Conservation (phyloP, 2,113 vertebrate genomes). For the Monopterus albus region DNA sequence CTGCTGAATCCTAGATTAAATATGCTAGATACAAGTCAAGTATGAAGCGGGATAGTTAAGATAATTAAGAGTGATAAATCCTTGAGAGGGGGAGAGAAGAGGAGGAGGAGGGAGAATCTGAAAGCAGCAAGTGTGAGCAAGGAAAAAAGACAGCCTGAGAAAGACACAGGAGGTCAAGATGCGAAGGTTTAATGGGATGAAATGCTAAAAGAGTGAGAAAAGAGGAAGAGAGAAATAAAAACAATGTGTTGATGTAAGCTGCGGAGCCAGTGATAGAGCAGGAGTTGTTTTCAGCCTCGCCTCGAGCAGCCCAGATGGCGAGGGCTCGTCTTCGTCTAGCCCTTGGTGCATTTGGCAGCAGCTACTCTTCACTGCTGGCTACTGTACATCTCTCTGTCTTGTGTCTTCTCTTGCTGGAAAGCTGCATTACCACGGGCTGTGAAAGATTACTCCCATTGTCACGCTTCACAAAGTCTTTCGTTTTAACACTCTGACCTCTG, state of each 20-base stretch:
- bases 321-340: conserved; percentile 67
- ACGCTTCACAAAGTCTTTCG: conserved; percentile 1
- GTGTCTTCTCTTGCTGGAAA: conserved; percentile 11
- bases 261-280: conserved; percentile 41
- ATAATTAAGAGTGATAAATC: conserved; percentile 80
- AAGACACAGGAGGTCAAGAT: conserved; percentile 39
- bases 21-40: conserved; percentile 74
- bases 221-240: background rate
- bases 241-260: conserved; percentile 22
- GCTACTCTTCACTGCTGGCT: conserved; percentile 66
- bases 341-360: conserved; percentile 75
- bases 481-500: conserved; percentile 36
- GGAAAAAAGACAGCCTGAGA: conserved; percentile 24
- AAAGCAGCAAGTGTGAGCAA: conserved; percentile 23
- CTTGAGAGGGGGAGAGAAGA: conserved; percentile 27
- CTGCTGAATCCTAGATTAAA: conserved; percentile 78
- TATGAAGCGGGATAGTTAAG: conserved; percentile 70
- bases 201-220: conserved; percentile 29
- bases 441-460: conserved; percentile 57
- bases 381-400: conserved; percentile 48
- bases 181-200: conserved; percentile 30
- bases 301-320: conserved; percentile 76
- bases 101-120: background rate
- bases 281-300: conserved; percentile 76
- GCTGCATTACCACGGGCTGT: conserved; percentile 34